phyloP scores from a whole-genome alignment of 2,888 invertebrate species.

The Erebia ligea region DNA sequence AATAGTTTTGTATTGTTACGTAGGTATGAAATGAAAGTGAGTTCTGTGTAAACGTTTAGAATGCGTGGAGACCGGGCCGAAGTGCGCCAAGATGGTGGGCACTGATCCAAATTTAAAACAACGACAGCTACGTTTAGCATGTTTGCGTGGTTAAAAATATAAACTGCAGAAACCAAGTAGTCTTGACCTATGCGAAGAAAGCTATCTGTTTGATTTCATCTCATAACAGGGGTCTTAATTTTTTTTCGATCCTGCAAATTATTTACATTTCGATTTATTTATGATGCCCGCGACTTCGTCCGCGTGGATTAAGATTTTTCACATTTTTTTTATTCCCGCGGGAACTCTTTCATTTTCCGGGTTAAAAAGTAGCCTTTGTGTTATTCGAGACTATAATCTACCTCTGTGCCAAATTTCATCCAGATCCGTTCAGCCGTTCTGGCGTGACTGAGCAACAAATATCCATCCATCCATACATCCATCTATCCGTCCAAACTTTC shows the following conservation, averaged over 20 bases:
- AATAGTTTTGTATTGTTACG: background rate
- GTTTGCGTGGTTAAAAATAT: conserved; percentile 52
- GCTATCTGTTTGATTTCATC: background rate
- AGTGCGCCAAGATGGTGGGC: conserved; percentile 71
- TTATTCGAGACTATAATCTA: too few relatives aligned
- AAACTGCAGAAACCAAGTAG: conserved; percentile 25
- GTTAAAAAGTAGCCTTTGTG: too few relatives aligned
- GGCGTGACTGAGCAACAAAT: too few relatives aligned
- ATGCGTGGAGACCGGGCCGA: conserved; percentile 61
- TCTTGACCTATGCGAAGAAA: conserved; percentile 30
- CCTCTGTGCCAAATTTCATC: too few relatives aligned
- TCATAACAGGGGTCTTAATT: background rate
- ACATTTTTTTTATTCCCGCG: too few relatives aligned
- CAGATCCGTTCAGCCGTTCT: too few relatives aligned
- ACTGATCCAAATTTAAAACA: conserved; percentile 76
- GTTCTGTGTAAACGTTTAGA: conserved; percentile 57
- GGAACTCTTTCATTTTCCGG: too few relatives aligned
- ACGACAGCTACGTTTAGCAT: conserved; percentile 58
- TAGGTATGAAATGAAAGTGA: conserved; percentile 36
- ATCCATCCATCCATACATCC: too few relatives aligned
- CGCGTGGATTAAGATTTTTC: too few relatives aligned
- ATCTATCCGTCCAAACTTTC: too few relatives aligned
- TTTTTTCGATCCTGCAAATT: background rate
- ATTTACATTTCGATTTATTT: conserved; percentile 10
- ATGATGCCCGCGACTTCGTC: too few relatives aligned